Base-by-base conservation (phyloP, 1,140 invertebrate genomes). In the Phenacoccus solenopsis region DNA sequence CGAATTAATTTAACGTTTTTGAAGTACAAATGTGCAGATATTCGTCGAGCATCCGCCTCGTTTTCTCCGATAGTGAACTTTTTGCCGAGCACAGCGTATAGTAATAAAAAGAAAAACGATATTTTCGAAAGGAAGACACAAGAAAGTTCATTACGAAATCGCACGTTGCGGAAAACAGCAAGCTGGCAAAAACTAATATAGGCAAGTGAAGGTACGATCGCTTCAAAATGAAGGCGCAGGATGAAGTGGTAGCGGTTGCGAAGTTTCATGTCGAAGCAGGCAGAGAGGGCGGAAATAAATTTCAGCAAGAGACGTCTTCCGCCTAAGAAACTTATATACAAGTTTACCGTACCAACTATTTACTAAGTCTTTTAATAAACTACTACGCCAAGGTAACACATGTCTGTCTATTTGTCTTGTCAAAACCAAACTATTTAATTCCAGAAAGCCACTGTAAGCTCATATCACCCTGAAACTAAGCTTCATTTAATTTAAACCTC, bases 331-430 rank as follows among this genome's bases (percentile, higher is more conserved):
- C 59, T 64, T 64, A 25, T 64, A 64, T 64, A 27, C 59, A 64
- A 64, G 59, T 25, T 24, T 64, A 64, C 59, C 21, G 59, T 24
- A 64, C 59, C 22, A 64, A 64, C 59, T 64, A 64, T 64, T 64
- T 64, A 64, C 59, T 64, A 64, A 64, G 59, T 64, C 59, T 64
- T 64, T 64, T 64, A 64, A 64, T 64, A 64, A 64, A 64, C 59
- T 64, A 64, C 59, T 64, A 27, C 32, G 59, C 59, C 20, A 64
- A 64, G 59, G 59, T 64, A 64, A 64, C 59, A 64, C 59, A 64
- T 64, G 59, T 64, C 59, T 64, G 59, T 64, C 59, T 64, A 64
- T 64, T 64, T 64, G 59, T 64, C 59, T 64, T 64, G 59, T 64
- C 59, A 64, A 64, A 64, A 64, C 59, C 59, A 64, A 64, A 64